These are phyloP conservation scores for Saccopteryx bilineata DNA, from an alignment of 2,113 vertebrate species.

Conservation along the genomic window DNA sequence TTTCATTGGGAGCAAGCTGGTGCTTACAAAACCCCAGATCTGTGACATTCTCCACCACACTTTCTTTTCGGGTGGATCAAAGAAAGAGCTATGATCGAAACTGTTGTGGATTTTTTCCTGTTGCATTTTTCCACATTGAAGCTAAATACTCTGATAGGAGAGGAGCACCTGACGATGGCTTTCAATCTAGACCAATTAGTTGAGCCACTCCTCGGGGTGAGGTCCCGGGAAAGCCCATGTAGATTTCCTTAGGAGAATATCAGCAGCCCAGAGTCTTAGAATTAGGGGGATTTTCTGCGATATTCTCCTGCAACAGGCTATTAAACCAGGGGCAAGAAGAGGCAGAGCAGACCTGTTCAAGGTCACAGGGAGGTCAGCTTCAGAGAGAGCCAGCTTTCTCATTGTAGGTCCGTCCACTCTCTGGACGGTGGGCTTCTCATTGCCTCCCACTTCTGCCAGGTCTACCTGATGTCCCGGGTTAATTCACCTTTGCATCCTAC, in stretches of 20 bases:
- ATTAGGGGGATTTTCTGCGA: neutral
- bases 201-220: neutral
- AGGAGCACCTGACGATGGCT: neutral
- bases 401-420: neutral
- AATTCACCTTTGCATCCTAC: neutral
- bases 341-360: neutral
- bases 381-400: neutral
- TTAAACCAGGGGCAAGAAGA: neutral
- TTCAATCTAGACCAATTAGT: neutral
- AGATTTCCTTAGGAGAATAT: neutral
- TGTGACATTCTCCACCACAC: neutral
- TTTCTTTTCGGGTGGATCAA: neutral
- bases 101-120: neutral
- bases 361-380: neutral
- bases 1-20: constrained; percentile 48
- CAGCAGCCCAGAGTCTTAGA: neutral
- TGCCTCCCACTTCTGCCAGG: neutral
- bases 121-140: constrained; percentile 26
- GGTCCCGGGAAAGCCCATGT: neutral
- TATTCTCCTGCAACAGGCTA: neutral
- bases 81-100: neutral
- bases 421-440: neutral
- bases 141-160: neutral
- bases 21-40: neutral
- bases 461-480: neutral